A percentile compares a stretch with the other conserved stretches of the same genome.
Conservation (phyloP, 1,140 invertebrate genomes). For the Heliconius eleuchia region DNA sequence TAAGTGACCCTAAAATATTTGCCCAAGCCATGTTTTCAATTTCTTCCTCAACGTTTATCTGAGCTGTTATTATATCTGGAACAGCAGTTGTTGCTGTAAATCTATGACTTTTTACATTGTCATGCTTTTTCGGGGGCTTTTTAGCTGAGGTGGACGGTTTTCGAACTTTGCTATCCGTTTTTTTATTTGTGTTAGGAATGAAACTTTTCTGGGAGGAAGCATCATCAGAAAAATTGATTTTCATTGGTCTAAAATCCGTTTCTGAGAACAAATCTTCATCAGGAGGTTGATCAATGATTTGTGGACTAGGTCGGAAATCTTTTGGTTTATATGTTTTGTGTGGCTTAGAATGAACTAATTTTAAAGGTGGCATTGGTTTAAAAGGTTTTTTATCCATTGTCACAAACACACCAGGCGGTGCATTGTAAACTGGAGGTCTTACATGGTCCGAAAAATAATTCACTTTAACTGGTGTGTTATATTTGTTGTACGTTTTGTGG, state of each 20-base stretch:
- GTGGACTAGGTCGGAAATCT: slow-evolving; percentile 74
- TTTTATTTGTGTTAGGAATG: slow-evolving; percentile 40
- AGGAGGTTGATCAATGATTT: slow-evolving; percentile 56
- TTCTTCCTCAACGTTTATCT: slow-evolving; percentile 41
- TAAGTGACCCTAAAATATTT: slow-evolving; percentile 63
- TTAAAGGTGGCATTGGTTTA: slow-evolving; percentile 74
- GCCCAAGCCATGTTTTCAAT: slow-evolving; percentile 59
- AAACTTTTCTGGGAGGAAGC: slow-evolving; percentile 45
- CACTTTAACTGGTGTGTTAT: slow-evolving; percentile 50
- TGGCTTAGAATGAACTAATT: slow-evolving; percentile 53
- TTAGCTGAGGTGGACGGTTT: slow-evolving; percentile 48
- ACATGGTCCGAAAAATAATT: slow-evolving; percentile 65
- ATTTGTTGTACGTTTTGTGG: slow-evolving; percentile 56
- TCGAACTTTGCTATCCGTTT: slow-evolving; percentile 47
- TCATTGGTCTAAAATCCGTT: slow-evolving; percentile 68
- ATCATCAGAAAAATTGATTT: slow-evolving; percentile 48
- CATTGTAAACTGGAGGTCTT: slow-evolving; percentile 70
- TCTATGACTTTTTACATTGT: slow-evolving; percentile 50
- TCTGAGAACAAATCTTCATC: slow-evolving; percentile 62
- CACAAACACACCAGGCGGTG: slow-evolving; percentile 72
- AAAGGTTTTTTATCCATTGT: slow-evolving; percentile 79
- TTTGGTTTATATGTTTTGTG: slow-evolving; percentile 50
- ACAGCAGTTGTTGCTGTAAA: slow-evolving; percentile 46
- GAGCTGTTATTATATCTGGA: slow-evolving; percentile 69
- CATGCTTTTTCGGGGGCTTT: slow-evolving; percentile 63